Evolutionary conservation across 1,140 invertebrate genomes (phyloP), one percentile per base, ranked within the genome.

Genomic region (Ladona fulva): DNA sequence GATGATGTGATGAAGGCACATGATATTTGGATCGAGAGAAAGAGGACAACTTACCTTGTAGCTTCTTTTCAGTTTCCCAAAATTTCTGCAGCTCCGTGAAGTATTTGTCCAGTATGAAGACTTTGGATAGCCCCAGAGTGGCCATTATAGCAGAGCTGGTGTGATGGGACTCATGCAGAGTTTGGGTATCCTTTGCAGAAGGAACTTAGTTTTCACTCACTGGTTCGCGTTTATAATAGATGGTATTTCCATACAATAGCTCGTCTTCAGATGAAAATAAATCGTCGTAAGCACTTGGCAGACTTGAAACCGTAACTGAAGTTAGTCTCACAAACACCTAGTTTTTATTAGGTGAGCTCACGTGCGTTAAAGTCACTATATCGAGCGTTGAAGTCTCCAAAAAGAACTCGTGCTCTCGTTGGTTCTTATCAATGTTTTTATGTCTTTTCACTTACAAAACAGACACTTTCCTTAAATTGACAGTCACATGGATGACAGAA

Each of bases 81-180:
- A 96, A 97, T 88, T 97, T 97, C 85, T 96, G 95, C 85, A 97
- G 88, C 88, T 97, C 95, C 79, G 94, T 96, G 86, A 97, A 97
- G 87, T 97, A 97, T 86, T 97, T 97, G 91, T 97, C 95, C 89
- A 97, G 90, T 85, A 97, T 97, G 90, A 97, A 97, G 85, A 97
- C 95, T 90, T 97, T 97, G 83, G 94, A 95, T 80, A 96, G 91
- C 87, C 94, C 95, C 86, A 96, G 89, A 84, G 94, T 95, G 89
- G 94, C 94, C 93, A 94, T 94, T 82, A 66, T 66, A 66, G 52
- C 1, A 66, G 52, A 66, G 52, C 52, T 66, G 16, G 3, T 1
- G 52, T 66, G 29, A 12, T 66, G 52, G 52, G 52, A 66, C 52
- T 66, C 52, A 66, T 66, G 52, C 52, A 66, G 52, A 66, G 52